Conservation (phyloP, 2,113 vertebrate species). For the Dasyurus viverrinus region DNA sequence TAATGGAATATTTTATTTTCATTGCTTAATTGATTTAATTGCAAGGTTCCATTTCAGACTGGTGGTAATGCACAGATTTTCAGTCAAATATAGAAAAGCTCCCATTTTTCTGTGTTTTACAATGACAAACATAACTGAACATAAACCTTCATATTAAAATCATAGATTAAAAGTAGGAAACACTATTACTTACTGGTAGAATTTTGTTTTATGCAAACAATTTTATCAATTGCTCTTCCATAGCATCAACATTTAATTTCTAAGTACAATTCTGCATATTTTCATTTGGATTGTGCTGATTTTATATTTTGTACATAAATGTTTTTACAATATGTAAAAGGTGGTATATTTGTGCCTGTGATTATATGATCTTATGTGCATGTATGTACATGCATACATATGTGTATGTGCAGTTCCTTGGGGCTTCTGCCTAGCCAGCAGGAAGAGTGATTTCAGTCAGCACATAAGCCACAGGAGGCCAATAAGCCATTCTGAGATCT, state of each 20-base stretch:
- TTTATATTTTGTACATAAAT: slow-evolving; percentile 33
- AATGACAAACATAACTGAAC: slow-evolving; percentile 46
- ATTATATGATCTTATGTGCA: background rate
- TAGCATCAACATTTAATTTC: background rate
- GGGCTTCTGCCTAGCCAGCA: slow-evolving; percentile 29
- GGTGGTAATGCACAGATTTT: slow-evolving; percentile 73
- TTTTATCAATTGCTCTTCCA: slow-evolving; percentile 8
- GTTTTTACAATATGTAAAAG: background rate
- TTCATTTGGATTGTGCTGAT: slow-evolving; percentile 37
- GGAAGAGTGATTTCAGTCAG: slow-evolving; percentile 36
- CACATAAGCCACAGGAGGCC: slow-evolving; percentile 30
- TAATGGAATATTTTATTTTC: slow-evolving; percentile 77
- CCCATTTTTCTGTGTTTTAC: slow-evolving; percentile 63
- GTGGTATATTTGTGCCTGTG: background rate
- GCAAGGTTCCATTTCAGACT: slow-evolving; percentile 73
- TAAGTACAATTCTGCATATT: slow-evolving; percentile 15
- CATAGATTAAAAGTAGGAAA: slow-evolving; percentile 35
- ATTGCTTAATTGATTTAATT: slow-evolving; percentile 79
- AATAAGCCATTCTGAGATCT: background rate
- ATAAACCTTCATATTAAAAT: slow-evolving; percentile 57
- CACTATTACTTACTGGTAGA: background rate
- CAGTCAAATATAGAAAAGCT: slow-evolving; percentile 60
- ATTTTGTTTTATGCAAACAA: background rate
- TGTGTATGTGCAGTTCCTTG: slow-evolving; percentile 28
- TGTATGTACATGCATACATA: background rate